A percentile compares a stretch with the other conserved stretches of the same genome.
Conservation (phyloP, 2,113 vertebrate species). For the Piprites chloris region DNA sequence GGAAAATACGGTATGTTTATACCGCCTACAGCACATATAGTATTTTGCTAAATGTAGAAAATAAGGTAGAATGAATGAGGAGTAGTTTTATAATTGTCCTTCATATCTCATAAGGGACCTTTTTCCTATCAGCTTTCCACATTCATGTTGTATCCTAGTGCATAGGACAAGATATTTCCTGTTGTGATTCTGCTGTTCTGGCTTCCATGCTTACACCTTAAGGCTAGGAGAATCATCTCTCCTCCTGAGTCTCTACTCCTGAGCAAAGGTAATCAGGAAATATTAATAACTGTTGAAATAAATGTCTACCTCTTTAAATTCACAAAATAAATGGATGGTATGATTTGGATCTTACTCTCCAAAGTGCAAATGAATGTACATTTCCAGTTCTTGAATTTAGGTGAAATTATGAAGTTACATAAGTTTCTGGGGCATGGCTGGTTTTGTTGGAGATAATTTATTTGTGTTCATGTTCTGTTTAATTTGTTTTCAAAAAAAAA, state of each 20-base stretch:
- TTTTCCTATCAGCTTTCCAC: neutral
- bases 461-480: neutral
- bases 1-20: neutral
- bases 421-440: neutral
- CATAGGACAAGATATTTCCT: neutral
- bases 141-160: neutral
- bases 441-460: neutral
- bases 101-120: neutral
- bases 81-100: neutral
- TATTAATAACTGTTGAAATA: neutral
- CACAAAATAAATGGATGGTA: neutral
- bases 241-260: neutral
- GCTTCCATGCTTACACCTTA: neutral
- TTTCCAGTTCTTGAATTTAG: neutral
- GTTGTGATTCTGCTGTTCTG: neutral
- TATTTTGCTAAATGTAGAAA: neutral
- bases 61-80: neutral
- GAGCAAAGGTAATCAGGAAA: neutral
- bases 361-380: neutral
- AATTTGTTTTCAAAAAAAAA: neutral
- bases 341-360: neutral
- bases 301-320: neutral
- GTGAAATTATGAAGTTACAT: neutral
- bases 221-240: neutral
- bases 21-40: neutral